Evolutionary conservation across 1,140 invertebrate species (phyloP), one percentile per base, ranked within the genome.

Genomic region (Hylyphantes graminicola): DNA sequence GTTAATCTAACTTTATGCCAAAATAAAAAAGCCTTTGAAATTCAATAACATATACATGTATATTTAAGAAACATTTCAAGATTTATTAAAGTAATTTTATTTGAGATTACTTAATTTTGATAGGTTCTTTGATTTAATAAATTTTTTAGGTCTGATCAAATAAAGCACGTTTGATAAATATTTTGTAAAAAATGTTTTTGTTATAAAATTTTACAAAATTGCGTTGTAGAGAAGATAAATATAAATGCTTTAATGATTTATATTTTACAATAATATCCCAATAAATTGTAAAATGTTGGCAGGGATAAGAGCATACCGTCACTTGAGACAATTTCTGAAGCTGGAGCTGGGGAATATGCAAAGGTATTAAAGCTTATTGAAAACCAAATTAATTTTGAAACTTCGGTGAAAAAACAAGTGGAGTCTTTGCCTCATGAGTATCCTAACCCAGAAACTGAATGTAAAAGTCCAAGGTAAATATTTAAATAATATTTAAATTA

Each of bases 281-380:
- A 64, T 13, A 48, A 55, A 54, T 7, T 55, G 19, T 73, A 12
- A n/a, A 15, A 7, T 59, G 7, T 59, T 63, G 57, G n/a, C 7
- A 95, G 95, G n/a, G 95, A 97, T 87, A 92, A 93, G 81, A 95
- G 95, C 48, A 95, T 96, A 89, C 95, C 95, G 7, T 92, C 92
- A 55, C 89, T 96, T 63, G 94, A 96, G 72, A 92, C 93, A 1
- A 92, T 95, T n/a, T 76, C 82, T 19, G 90, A 93, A 85, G 92
- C 90, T 68, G 92, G 92, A 54, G 87, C 90, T 3, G 54, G 89
- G 89, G 87, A 92, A 87, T 87, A 92, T 89, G 88, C 91, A 72
- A 90, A 90, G 78, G 88, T 94, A n/a, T 89, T 90, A 10, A 87
- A 89, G 80, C 87, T 90, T 48, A 86, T 90, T 70, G 89, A 89